Conservation (phyloP, 2,888 invertebrate species). For the Meandrusa payeni region DNA sequence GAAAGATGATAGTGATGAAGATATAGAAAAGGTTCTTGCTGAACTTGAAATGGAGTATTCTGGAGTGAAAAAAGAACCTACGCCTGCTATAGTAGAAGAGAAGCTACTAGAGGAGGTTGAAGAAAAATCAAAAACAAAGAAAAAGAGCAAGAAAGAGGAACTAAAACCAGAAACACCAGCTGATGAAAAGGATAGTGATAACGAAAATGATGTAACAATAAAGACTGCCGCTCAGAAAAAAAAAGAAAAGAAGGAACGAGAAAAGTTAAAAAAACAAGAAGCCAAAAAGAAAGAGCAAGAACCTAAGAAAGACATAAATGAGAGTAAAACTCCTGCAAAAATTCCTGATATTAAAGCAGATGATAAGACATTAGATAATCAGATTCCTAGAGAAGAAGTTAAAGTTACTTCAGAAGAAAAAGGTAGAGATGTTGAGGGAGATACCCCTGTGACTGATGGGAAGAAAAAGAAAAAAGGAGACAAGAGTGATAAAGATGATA, state of each 20-base stretch:
- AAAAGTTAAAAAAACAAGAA: conserved; percentile 87
- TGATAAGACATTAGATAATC: conserved; percentile 38
- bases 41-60: conserved; percentile 91
- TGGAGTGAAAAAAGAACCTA: conserved; percentile 79
- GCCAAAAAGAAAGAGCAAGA: conserved; percentile 81
- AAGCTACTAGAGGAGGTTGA: conserved; percentile 54
- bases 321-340: conserved; percentile 40
- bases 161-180: conserved; percentile 46
- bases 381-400: conserved; percentile 59
- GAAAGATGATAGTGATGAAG: conserved; percentile 89
- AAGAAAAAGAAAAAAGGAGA: conserved; percentile 72
- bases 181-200: conserved; percentile 71
- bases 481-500: conserved; percentile 79
- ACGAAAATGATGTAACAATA: conserved; percentile 82
- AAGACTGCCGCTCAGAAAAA: conserved; percentile 94
- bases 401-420: conserved; percentile 60
- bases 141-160: conserved; percentile 62
- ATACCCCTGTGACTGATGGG: conserved; percentile 54
- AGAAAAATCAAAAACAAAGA: conserved; percentile 64
- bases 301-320: conserved; percentile 49
- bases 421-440: conserved; percentile 51
- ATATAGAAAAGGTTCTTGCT: conserved; percentile 90
- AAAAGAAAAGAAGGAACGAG: conserved; percentile 92
- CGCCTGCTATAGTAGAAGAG: conserved; percentile 59
- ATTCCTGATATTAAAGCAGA: conserved; percentile 40